Base-by-base conservation (phyloP, 2,113 vertebrate species). In the Chrysochloris asiatica region DNA sequence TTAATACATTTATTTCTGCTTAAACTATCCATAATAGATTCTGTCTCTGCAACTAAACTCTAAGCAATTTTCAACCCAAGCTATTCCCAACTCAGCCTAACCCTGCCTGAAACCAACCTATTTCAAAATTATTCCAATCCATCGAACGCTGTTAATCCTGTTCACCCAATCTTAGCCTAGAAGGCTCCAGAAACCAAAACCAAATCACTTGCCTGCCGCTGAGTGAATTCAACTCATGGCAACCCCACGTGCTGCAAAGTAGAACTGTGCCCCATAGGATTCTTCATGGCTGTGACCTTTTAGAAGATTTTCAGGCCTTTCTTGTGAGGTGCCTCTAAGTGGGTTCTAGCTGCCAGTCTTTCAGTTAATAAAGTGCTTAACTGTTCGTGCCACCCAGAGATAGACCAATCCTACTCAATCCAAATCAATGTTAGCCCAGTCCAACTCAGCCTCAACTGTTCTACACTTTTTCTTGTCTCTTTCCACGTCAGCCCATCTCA, bases 1-100 rank as follows among this genome's bases (percentile, higher is more conserved):
- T 91, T 72, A 69, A 48, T 79, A 75, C 63, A 77, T 91, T 91
- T 83, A 93, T 93, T 88, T 83, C 69, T 89, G 61, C n/a, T 75
- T 88, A 73, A 88, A 30, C 56, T 41, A 59, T 38, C 30, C 88
- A 76, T 71, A 72, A 41, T 71, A 47, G 50, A 83, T 91, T 91
- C 48, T 89, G 69, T 78, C 69, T 93, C 78, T 91, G 86, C 12
- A 86, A 24, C 86, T 72, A 73, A 54, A 81, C 69, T 77, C 36
- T 22, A 69, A 63, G 6, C n/a, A 81, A 50, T 90, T 43, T 43
- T 41, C 36, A 83, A 36, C 41, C 61, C 38, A 43, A 48, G 5
- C 41, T 38, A 14, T 24, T 13, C 38, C 82, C 30, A 43, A 54
- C 14, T 91, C n/a, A 16, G 12, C 67, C 59, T 77, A 80, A 65